phyloP scores from a whole-genome alignment of 1,140 invertebrate genomes.

The Eufriesea mexicana region DNA sequence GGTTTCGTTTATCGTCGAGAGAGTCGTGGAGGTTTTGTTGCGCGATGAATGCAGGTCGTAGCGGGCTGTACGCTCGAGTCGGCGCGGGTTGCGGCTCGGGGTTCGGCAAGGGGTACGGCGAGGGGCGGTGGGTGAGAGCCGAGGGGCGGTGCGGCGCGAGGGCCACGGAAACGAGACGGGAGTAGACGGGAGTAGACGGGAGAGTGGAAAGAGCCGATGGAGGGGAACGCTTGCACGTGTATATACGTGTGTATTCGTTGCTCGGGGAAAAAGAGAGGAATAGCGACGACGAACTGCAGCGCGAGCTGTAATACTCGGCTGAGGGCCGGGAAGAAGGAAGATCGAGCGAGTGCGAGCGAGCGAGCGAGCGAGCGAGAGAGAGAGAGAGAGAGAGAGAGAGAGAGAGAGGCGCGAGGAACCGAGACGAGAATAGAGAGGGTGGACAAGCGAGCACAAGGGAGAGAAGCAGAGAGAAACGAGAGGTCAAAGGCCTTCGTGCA shows the following conservation, averaged over 20 bases:
- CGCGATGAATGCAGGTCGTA: constrained; percentile 80
- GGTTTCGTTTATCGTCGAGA: constrained; percentile 77
- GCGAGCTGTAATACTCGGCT: constrained; percentile 8
- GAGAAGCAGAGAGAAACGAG: constrained; percentile 61
- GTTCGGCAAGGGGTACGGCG: background rate
- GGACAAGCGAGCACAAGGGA: constrained; percentile 54
- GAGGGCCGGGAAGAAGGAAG: constrained; percentile 1
- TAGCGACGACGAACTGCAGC: constrained; percentile 45
- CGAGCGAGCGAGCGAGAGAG: constrained; percentile 20
- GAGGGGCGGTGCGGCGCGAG: constrained; percentile 38
- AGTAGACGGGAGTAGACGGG: constrained; percentile 42
- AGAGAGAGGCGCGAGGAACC: constrained; percentile 29
- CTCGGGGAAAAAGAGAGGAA: constrained; percentile 49
- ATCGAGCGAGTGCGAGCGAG: constrained; percentile 10
- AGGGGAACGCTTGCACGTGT: constrained; percentile 49
- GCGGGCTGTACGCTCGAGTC: constrained; percentile 51
- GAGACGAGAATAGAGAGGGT: constrained; percentile 54
- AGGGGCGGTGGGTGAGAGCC: constrained; percentile 3
- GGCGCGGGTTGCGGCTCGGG: background rate
- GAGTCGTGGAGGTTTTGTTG: constrained; percentile 74
- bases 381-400: background rate
- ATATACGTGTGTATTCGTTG: constrained; percentile 23
- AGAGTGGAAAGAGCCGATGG: constrained; percentile 58
- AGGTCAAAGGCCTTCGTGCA: constrained; percentile 81
- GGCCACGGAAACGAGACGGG: constrained; percentile 58